phyloP scores from a whole-genome alignment of 2,113 vertebrate genomes.

The Hipposideros armiger region DNA sequence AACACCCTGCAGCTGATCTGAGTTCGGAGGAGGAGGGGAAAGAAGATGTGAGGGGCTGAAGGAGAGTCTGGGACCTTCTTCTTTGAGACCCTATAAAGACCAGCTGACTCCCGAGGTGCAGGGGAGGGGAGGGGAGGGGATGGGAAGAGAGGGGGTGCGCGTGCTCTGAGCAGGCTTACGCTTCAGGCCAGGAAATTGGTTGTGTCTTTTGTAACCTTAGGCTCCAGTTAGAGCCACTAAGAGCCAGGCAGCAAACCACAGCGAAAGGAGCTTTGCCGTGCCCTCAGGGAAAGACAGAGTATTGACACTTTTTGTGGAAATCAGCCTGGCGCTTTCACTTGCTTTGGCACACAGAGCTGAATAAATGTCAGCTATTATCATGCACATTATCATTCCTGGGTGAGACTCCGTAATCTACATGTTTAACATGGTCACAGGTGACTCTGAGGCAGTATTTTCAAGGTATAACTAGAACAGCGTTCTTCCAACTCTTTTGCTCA shows the following conservation, averaged over 20 bases:
- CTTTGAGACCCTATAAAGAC: neutral
- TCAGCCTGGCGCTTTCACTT: neutral
- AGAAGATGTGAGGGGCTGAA: neutral
- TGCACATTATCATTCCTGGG: neutral
- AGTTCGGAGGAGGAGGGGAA: neutral
- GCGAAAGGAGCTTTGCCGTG: neutral
- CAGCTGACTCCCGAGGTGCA: neutral
- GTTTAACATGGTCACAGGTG: conserved; percentile 10
- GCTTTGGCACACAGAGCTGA: neutral
- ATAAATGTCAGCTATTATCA: neutral
- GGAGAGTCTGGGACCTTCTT: neutral
- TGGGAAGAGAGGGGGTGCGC: too few relatives aligned
- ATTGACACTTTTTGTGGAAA: conserved; percentile 1
- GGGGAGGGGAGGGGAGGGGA: too few relatives aligned
- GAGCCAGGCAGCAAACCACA: conserved; percentile 47
- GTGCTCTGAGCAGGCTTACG: neutral
- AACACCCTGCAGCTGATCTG: neutral
- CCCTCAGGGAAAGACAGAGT: neutral
- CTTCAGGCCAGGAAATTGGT: neutral
- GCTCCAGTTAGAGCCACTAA: neutral
- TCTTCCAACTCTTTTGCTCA: neutral
- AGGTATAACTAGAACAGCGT: neutral
- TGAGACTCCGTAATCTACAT: neutral
- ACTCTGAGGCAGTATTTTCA: neutral
- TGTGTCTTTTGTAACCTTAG: conserved; percentile 32